These are phyloP conservation scores for Linyphia triangularis DNA, from an alignment of 2,888 invertebrate species.

Conservation along the genomic window DNA sequence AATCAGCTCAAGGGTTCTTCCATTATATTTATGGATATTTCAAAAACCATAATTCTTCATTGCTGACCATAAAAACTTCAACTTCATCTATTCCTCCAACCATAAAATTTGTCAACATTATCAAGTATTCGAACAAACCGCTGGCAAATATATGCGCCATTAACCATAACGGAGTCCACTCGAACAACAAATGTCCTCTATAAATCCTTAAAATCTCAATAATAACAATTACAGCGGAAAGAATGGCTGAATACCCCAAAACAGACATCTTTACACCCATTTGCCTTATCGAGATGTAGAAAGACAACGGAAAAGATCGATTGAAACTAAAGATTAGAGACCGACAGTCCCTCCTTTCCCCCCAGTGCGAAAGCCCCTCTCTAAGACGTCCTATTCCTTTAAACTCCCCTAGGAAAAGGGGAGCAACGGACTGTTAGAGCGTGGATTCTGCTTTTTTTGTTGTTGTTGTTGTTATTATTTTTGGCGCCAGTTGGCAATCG, in stretches of 20 bases:
- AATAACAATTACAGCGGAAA: not conserved
- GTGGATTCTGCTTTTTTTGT: not conserved
- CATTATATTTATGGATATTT: no score
- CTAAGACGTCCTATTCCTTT: not conserved
- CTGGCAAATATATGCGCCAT: no score
- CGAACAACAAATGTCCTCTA: no score
- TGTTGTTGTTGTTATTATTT: not conserved
- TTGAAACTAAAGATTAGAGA: constrained; percentile 47
- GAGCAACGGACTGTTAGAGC: not conserved
- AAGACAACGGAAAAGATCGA: no score
- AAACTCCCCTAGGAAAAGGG: not conserved
- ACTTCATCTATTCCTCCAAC: no score
- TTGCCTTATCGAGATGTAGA: not conserved
- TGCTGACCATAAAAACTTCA: no score
- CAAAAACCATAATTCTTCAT: no score
- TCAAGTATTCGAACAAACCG: no score
- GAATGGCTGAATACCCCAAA: not conserved
- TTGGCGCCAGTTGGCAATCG: not conserved
- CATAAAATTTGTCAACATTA: no score
- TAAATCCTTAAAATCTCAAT: not conserved
- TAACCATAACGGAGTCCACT: no score
- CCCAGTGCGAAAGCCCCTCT: not conserved
- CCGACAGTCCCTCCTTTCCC: constrained; percentile 3
- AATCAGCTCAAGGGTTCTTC: no score
- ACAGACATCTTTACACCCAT: not conserved